These are phyloP conservation scores for Rhabdomys dilectus DNA, from an alignment of 2,113 vertebrate species.

Conservation along the genomic window DNA sequence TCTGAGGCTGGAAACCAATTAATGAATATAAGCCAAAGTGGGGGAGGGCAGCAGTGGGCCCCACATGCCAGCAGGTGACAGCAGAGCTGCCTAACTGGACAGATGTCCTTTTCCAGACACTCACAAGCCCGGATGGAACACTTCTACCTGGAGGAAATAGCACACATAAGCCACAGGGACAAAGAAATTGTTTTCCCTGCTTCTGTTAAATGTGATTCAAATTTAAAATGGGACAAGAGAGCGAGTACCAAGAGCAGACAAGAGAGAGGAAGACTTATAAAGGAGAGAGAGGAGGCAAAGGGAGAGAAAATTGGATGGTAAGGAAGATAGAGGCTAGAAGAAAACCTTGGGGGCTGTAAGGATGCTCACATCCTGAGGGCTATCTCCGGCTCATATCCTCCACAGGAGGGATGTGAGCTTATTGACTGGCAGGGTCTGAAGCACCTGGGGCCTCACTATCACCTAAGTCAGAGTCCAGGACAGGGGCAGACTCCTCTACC, in stretches of 20 bases:
- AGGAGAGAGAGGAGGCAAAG: neutral
- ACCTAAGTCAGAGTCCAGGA: neutral
- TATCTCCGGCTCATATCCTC: too few species aligned
- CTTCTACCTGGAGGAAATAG: neutral
- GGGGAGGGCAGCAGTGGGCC: too few species aligned
- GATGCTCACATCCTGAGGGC: fast-evolving
- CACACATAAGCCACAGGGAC: neutral
- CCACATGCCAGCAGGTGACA: neutral
- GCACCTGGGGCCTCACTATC: fast-evolving
- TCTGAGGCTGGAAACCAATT: neutral
- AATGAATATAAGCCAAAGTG: neutral
- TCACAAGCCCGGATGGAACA: neutral
- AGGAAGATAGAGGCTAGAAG: neutral
- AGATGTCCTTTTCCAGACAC: too few species aligned
- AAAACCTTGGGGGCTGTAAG: too few species aligned
- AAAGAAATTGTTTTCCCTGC: neutral
- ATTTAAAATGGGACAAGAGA: neutral
- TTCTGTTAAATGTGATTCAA: neutral
- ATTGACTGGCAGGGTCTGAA: too few species aligned
- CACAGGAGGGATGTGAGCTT: fast-evolving
- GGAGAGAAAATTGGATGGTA: neutral
- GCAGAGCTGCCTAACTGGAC: neutral
- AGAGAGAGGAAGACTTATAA: neutral
- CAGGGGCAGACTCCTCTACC: neutral
- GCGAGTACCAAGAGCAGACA: neutral